phyloP scores from a whole-genome alignment of 1,140 invertebrate genomes.

The Zaprionus ornatus region DNA sequence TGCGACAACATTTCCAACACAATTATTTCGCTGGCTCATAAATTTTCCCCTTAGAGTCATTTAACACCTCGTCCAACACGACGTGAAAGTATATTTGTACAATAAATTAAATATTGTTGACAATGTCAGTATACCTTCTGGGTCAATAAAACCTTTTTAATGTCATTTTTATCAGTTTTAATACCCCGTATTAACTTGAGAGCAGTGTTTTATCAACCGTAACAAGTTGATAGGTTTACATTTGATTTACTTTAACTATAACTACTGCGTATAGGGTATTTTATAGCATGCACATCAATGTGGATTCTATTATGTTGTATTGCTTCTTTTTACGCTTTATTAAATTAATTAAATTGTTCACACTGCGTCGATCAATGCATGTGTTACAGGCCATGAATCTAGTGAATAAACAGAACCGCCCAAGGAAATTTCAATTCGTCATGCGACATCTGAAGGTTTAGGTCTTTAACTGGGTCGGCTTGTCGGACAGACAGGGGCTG shows the following conservation, averaged over 20 bases:
- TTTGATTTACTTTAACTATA: too few relatives aligned
- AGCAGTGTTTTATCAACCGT: too few relatives aligned
- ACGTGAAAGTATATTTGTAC: constrained; percentile 37
- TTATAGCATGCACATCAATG: background rate
- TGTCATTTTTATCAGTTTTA: constrained; percentile 1
- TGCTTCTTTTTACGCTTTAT: constrained; percentile 5
- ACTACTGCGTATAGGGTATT: background rate
- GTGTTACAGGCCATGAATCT: constrained; percentile 21
- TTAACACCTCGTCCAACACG: constrained; percentile 51
- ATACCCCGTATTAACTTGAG: background rate
- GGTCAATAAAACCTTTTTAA: constrained; percentile 5
- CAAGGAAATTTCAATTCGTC: constrained; percentile 36
- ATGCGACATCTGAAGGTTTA: constrained; percentile 42
- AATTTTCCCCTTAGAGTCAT: constrained; percentile 38
- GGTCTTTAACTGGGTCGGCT: constrained; percentile 64
- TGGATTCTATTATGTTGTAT: background rate
- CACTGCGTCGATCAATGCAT: background rate
- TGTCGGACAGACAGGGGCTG: background rate
- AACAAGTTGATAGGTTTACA: background rate
- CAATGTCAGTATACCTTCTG: background rate
- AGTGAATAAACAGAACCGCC: constrained; percentile 10
- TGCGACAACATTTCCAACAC: constrained; percentile 13
- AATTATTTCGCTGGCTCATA: constrained; percentile 33
- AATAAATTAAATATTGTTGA: constrained; percentile 17
- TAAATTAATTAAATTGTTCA: constrained; percentile 5